Base-by-base conservation (phyloP, 2,797 vertebrate species). In the Microcaecilia unicolor region DNA sequence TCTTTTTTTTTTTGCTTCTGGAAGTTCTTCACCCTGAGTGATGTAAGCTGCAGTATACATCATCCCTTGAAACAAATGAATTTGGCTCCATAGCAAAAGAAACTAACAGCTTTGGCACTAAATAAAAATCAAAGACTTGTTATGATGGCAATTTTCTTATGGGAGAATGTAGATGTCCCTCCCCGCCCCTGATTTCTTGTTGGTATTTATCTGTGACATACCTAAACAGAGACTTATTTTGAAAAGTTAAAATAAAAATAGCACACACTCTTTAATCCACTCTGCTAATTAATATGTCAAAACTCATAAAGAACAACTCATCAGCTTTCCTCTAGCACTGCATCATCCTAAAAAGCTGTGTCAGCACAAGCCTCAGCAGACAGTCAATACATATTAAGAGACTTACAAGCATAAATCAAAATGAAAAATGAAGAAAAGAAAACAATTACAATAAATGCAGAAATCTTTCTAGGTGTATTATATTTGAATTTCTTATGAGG, bases 261-360 rank as follows among this genome's bases (percentile, higher is more conserved):
- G 67, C 53, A 75, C 77, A 80, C 80, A 82, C 85, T 85, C 72
- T 88, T 85, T 85, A 87, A 84, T 81, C 87, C 89, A 92, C 90
- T 92, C 85, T 67, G 61, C 77, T 96, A 94, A 98, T 98, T 90
- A 96, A 92, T 91, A 89, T 90, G 88, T 93, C 91, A 90, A 82
- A 84, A 83, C 84, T 76, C 76, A 83, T 88, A 91, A 92, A 93
- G 85, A 83, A 86, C 85, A 72, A 77, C 78, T 76, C 69, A 66
- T 81, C 76, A 73, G 81, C 76, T 83, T 78, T 83, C 66, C 83
- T 78, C 72, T 37, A 77, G 74, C 52, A 78, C 75, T 80, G 74
- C 69, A 74, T 81, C 74, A 81, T 70, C 61, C 46, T 64, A 72
- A 84, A 44, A 87, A 76, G 80, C 79, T 76, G 66, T 64, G 79